A percentile compares a stretch with the other conserved stretches of the same genome.
phyloP scores from a whole-genome alignment of 2,888 invertebrate species.

The Pachydiplax longipennis region DNA sequence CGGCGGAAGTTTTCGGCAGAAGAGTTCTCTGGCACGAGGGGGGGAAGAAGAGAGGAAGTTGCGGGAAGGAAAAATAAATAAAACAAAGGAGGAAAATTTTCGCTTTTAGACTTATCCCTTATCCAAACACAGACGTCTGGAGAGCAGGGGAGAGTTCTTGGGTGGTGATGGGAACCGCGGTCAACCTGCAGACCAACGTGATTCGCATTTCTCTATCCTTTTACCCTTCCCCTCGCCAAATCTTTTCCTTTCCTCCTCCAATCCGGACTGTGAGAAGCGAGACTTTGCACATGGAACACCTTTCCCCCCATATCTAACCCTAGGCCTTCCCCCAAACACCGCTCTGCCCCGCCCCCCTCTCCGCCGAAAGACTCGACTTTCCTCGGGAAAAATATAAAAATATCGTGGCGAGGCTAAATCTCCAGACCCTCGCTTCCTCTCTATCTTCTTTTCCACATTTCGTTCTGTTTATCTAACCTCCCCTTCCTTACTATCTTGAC shows the following conservation, averaged over 20 bases:
- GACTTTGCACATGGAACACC: background rate
- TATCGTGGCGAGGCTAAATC: background rate
- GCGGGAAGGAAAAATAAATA: background rate
- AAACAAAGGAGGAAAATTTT: background rate
- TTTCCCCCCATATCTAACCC: background rate
- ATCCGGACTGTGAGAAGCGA: background rate
- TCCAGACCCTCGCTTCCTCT: background rate
- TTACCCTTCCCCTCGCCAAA: background rate
- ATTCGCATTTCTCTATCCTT: background rate
- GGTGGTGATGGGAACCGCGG: background rate
- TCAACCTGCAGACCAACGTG: background rate
- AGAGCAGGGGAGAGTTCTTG: background rate
- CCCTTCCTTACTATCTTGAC: no score
- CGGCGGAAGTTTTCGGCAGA: background rate
- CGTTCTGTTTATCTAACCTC: no score
- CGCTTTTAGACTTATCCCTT: background rate
- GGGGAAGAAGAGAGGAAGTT: background rate
- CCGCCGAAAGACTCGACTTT: background rate
- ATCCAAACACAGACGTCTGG: constrained; percentile 1
- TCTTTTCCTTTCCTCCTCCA: background rate
- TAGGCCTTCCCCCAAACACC: background rate
- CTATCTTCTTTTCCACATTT: background rate
- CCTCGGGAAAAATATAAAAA: background rate
- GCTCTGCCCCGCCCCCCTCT: background rate
- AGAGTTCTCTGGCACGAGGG: background rate